Evolutionary conservation across 1,140 invertebrate genomes (phyloP).

Genomic region (Aleiodes sp.): DNA sequence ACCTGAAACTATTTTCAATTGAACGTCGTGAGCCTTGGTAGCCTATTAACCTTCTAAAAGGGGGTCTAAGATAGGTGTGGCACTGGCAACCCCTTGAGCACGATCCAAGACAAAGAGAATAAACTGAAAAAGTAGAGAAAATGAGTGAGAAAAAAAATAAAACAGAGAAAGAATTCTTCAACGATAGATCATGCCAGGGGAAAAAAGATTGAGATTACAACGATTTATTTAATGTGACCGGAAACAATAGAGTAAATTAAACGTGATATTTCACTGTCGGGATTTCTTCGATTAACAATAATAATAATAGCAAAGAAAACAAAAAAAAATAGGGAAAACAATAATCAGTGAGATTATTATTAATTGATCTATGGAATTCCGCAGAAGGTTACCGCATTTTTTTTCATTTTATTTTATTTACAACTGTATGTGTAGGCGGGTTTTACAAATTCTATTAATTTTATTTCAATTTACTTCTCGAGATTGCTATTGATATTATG

Average conservation of each 20-base stretch:
- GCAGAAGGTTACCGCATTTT: not conserved
- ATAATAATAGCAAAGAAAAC: no score
- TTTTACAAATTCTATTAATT: not conserved
- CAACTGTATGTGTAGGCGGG: no score
- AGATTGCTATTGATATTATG: constrained; percentile 4
- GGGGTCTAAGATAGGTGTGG: constrained; percentile 48
- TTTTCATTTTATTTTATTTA: not conserved
- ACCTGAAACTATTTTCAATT: constrained; percentile 1
- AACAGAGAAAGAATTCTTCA: constrained; percentile 9
- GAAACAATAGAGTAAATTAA: constrained; percentile 23
- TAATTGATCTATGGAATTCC: not conserved
- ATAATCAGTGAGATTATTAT: not conserved
- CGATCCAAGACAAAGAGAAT: constrained; percentile 15
- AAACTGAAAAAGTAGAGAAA: not conserved
- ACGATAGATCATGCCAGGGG: constrained; percentile 25
- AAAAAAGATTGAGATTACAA: not conserved
- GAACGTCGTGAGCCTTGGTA: constrained; percentile 29
- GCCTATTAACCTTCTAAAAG: constrained; percentile 52
- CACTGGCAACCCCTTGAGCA: constrained; percentile 26
- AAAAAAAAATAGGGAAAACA: no score
- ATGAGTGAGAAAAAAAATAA: no score
- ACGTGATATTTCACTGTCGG: constrained; percentile 11
- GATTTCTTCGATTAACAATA: not conserved
- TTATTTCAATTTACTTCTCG: constrained; percentile 5
- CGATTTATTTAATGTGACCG: constrained; percentile 17